These are phyloP conservation scores for Diplolepis rosae DNA, from an alignment of 2,888 invertebrate species.

Conservation along the genomic window DNA sequence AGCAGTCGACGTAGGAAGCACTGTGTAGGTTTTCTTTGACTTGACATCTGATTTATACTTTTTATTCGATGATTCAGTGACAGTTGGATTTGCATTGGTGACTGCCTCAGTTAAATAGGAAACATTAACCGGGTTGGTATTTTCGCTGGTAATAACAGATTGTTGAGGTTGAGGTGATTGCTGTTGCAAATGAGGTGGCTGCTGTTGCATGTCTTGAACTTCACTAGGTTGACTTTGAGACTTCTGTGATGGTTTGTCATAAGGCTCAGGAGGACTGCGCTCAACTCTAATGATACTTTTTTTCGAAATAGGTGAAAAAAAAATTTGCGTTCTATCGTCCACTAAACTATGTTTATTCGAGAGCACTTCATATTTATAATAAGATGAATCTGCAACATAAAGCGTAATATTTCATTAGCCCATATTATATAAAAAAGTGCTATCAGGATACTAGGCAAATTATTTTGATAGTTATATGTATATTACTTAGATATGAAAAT, in stretches of 20 bases:
- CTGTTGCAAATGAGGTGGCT: constrained; percentile 30
- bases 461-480: too few species aligned
- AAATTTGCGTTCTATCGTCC: constrained; percentile 35
- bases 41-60: constrained; percentile 34
- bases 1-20: constrained; percentile 54
- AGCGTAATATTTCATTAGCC: neutral
- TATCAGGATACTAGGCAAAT: neutral
- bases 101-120: constrained; percentile 54
- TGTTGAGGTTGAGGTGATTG: constrained; percentile 30
- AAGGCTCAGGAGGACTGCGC: neutral
- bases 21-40: constrained; percentile 39
- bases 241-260: neutral
- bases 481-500: too few species aligned
- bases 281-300: neutral
- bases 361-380: constrained; percentile 46
- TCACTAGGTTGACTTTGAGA: constrained; percentile 25
- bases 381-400: constrained; percentile 50
- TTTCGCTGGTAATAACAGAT: constrained; percentile 42
- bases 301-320: constrained; percentile 23
- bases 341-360: constrained; percentile 34
- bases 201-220: constrained; percentile 36
- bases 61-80: constrained; percentile 31
- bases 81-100: constrained; percentile 23
- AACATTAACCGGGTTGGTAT: constrained; percentile 47
- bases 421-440: neutral